phyloP scores from a whole-genome alignment of 2,113 vertebrate genomes.

The Rhinoderma darwinii region DNA sequence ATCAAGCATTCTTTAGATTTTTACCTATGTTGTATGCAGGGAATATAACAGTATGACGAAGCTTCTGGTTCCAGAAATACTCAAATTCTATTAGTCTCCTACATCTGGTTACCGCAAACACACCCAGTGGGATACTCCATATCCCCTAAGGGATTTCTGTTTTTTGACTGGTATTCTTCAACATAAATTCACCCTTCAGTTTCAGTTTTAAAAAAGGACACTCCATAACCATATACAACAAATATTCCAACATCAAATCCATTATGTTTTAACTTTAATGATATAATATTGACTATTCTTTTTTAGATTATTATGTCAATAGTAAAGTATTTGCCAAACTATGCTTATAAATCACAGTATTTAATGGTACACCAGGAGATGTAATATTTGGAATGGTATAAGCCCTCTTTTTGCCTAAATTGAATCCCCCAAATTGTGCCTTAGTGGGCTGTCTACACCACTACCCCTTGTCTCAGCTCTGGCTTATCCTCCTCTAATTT shows the following conservation, averaged over 20 bases:
- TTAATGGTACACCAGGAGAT: too few relatives aligned
- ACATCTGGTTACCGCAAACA: slow-evolving; percentile 56
- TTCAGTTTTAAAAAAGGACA: background rate
- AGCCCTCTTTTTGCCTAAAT: too few relatives aligned
- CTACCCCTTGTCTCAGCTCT: too few relatives aligned
- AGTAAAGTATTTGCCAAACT: too few relatives aligned
- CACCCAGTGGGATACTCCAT: slow-evolving; percentile 30
- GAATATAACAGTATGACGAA: slow-evolving; percentile 58
- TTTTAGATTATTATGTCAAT: background rate
- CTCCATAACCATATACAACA: background rate
- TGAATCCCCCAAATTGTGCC: too few relatives aligned
- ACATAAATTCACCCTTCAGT: slow-evolving; percentile 25
- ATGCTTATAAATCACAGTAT: too few relatives aligned
- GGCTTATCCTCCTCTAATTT: too few relatives aligned
- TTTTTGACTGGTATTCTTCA: slow-evolving; percentile 43
- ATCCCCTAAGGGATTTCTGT: slow-evolving; percentile 40
- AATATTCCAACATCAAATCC: background rate
- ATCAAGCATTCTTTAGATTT: slow-evolving; percentile 74
- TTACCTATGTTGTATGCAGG: slow-evolving; percentile 58
- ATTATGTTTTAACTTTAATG: background rate
- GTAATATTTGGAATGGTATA: too few relatives aligned
- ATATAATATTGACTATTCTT: background rate
- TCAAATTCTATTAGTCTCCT: slow-evolving; percentile 42
- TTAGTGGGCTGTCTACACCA: too few relatives aligned
- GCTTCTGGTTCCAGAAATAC: slow-evolving; percentile 28